Evolutionary conservation across 1,140 invertebrate genomes (phyloP).

Genomic region (Lasaia peninsularis): DNA sequence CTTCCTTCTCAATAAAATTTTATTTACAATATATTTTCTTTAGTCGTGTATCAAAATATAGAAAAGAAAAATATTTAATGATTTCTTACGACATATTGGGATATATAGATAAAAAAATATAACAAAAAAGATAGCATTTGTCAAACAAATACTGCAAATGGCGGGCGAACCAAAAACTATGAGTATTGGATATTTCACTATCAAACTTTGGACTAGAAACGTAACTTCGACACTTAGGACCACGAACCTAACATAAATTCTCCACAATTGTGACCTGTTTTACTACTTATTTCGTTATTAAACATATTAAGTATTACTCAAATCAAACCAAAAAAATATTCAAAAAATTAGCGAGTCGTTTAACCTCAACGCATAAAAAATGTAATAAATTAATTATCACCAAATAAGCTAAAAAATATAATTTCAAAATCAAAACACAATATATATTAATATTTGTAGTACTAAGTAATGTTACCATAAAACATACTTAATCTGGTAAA

Average conservation of each 20-base stretch:
- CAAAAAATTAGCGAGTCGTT: no score
- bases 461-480: no score
- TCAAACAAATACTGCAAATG: neutral
- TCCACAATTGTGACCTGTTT: neutral
- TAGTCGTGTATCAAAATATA: neutral
- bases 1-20: neutral
- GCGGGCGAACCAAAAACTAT: neutral
- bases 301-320: neutral
- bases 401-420: no score
- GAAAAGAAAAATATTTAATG: neutral
- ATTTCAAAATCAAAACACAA: no score
- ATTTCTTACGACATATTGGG: neutral
- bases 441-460: no score
- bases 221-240: neutral
- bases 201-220: constrained; percentile 1
- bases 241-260: neutral
- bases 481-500: no score
- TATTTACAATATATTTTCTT: neutral
- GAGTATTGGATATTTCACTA: constrained; percentile 3
- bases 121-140: neutral
- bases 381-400: no score
- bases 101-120: neutral
- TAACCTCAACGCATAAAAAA: no score
- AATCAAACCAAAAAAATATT: no score
- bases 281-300: neutral